A percentile compares a stretch with the other conserved stretches of the same genome.
These are phyloP conservation scores for Chrysocyon brachyurus DNA, from an alignment of 2,797 vertebrate genomes.

Conservation along the genomic window DNA sequence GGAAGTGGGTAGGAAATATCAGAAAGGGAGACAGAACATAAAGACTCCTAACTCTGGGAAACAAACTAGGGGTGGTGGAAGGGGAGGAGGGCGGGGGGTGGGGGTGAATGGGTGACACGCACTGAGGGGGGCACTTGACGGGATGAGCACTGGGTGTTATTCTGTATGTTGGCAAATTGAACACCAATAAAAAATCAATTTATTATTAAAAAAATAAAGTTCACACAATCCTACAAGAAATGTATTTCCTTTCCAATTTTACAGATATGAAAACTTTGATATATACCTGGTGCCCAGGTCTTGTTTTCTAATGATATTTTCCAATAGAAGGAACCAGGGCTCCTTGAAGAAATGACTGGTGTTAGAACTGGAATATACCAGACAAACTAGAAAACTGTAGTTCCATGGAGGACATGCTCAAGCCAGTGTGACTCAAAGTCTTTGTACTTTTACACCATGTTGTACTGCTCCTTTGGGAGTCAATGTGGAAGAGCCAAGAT, in stretches of 20 bases:
- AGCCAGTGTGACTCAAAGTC: not conserved
- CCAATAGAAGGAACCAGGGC: not conserved
- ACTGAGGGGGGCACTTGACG: too few relatives aligned
- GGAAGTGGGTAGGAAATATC: too few relatives aligned
- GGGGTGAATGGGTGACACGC: too few relatives aligned
- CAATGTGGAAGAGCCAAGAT: too few relatives aligned
- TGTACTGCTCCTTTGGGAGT: not conserved
- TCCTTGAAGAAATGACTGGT: not conserved
- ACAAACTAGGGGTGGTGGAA: too few relatives aligned
- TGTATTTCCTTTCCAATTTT: not conserved
- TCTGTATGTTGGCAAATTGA: too few relatives aligned
- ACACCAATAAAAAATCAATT: too few relatives aligned
- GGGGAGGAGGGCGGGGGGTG: too few relatives aligned
- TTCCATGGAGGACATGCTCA: not conserved
- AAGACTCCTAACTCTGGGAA: too few relatives aligned
- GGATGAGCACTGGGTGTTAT: too few relatives aligned
- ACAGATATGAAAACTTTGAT: not conserved
- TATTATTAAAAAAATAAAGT: not conserved
- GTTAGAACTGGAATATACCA: too few relatives aligned
- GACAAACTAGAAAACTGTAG: not conserved
- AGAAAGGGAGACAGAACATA: too few relatives aligned
- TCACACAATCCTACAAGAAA: not conserved
- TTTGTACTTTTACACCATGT: not conserved
- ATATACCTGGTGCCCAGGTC: not conserved
- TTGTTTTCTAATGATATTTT: not conserved